Base-by-base conservation (phyloP, 2,888 invertebrate species). In the Rhagium mordax region DNA sequence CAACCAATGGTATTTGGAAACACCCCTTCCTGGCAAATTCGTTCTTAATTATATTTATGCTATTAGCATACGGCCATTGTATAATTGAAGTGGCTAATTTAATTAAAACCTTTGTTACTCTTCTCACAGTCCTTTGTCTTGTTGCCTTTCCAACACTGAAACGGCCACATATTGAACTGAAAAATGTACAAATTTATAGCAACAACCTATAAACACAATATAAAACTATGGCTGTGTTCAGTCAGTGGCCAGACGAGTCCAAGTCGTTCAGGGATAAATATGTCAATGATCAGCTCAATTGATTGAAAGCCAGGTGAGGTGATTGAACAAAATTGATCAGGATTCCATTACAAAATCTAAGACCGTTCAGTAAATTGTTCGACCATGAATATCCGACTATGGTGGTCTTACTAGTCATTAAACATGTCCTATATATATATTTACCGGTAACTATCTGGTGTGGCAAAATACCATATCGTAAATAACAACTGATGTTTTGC, bases 61-160 rank as follows among this genome's bases (percentile, higher is more conserved):
- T 29, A 60, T 70, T 66, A 7, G 16, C 55, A 60, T 33, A 41
- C 7, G 70, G 66, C 73, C 73, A 70, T 49, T 49, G 57, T 41
- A 70, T 65, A 21, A 73, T 20, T 27, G 49, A 48, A 29, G 51
- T 21, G 13, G 65, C 27, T 41, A 70, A 51, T 47, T 55, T 47
- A 18, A 57, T 41, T 13, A 73, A 49, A 48, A 66, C 66, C 33
- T 65, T 65, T 27, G 73, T 66, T n/a, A 73, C 73, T 47, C 73
- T 70, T 69, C 65, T 15, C 6, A 73, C 65, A 41, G 29, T 55
- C 65, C 73, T 70, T n/a, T 66, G 51, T 41, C 60, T 59, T 51
- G 70, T 74, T 24, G 70, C 73, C 60, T 62, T 65, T n/a, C 73
- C 73, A 41, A 66, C 61, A 60, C 70, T 66, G 55, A 70, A 74